These are phyloP conservation scores for Thyatira batis DNA, from an alignment of 2,888 invertebrate species.

Conservation along the genomic window DNA sequence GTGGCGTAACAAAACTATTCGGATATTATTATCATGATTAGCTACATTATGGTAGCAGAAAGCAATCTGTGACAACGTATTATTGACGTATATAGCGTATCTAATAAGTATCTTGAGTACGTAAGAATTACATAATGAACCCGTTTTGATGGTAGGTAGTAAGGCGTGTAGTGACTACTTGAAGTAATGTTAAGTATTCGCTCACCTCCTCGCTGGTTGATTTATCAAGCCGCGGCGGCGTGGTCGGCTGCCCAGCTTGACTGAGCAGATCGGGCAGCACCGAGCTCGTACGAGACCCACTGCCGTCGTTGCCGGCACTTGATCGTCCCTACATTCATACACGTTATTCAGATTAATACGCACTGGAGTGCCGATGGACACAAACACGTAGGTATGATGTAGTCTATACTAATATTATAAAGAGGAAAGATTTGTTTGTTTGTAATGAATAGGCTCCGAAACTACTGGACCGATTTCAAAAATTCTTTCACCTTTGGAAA, in stretches of 20 bases:
- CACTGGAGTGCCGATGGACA: too few relatives aligned
- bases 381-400: not conserved
- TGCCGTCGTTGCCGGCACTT: constrained; percentile 79
- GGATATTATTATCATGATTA: constrained; percentile 5
- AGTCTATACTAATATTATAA: not conserved
- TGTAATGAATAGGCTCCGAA: too few relatives aligned
- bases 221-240: constrained; percentile 95
- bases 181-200: constrained; percentile 2
- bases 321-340: constrained; percentile 61
- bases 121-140: not conserved
- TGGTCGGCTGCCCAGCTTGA: constrained; percentile 91
- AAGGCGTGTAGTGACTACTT: not conserved
- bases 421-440: too few relatives aligned
- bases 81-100: not conserved
- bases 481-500: too few relatives aligned
- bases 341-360: constrained; percentile 14
- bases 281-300: constrained; percentile 92
- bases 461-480: too few relatives aligned
- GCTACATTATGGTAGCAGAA: constrained; percentile 21
- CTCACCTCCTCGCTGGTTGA: constrained; percentile 97
- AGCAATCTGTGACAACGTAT: constrained; percentile 22
- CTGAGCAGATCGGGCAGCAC: constrained; percentile 97
- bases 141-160: not conserved
- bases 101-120: not conserved
- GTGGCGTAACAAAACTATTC: not conserved